Percentiles rank a stretch among this genome's conserved stretches.
Evolutionary conservation across 2,797 vertebrate species (phyloP).

Genomic region (Neosalanx taihuensis): DNA sequence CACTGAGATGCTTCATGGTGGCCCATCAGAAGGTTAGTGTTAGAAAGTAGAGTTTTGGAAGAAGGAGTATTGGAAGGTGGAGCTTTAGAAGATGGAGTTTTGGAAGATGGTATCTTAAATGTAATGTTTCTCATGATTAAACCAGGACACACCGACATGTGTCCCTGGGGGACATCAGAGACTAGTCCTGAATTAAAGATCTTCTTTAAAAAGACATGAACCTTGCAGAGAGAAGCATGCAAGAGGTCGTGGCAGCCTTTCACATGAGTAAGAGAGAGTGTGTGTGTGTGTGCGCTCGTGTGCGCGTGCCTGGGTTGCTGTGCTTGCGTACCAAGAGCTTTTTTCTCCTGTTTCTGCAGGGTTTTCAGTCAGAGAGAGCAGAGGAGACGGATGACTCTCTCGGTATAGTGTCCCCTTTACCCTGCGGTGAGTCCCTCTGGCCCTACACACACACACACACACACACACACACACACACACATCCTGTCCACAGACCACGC

Average conservation of each 20-base stretch:
- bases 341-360: conserved; percentile 18
- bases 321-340: not conserved
- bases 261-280: not conserved
- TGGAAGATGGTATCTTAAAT: not conserved
- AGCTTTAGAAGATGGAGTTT: not conserved
- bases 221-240: not conserved
- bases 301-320: not conserved
- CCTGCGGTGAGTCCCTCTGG: not conserved
- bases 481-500: not conserved
- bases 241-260: not conserved
- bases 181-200: conserved; percentile 21
- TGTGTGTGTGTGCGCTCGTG: not conserved
- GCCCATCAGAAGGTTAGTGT: not conserved
- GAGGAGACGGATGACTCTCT: conserved; percentile 24
- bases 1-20: not conserved
- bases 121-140: conserved; percentile 20
- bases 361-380: conserved; percentile 8
- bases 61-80: not conserved
- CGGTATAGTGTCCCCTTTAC: conserved; percentile 7
- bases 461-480: not conserved
- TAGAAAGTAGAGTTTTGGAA: not conserved
- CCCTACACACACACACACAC: not conserved
- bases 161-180: not conserved
- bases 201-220: conserved; percentile 14
- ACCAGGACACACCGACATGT: not conserved